Conservation (phyloP, 2,797 vertebrate genomes). For the Bovichtus diacanthus region DNA sequence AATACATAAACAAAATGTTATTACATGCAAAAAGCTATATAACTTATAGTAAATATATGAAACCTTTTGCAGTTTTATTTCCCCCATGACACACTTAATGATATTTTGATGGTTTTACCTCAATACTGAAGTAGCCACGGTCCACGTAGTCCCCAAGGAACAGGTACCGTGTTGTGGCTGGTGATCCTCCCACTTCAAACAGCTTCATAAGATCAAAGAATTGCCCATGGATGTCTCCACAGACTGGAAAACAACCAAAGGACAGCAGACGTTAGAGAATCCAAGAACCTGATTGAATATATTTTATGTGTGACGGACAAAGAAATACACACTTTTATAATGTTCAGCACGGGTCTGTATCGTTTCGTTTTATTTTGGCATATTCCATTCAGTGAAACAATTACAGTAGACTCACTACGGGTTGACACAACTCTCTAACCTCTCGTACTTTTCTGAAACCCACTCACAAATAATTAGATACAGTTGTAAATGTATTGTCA, state of each 20-base stretch:
- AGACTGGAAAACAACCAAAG: conserved; percentile 78
- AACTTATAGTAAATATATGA: neutral
- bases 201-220: conserved; percentile 92
- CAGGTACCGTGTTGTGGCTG: conserved; percentile 89
- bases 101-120: conserved; percentile 74
- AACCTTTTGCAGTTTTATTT: neutral
- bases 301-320: neutral
- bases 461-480: neutral
- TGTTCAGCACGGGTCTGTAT: conserved; percentile 5
- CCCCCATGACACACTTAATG: neutral
- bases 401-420: neutral
- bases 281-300: neutral
- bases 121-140: conserved; percentile 91
- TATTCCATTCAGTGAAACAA: neutral
- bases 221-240: conserved; percentile 90
- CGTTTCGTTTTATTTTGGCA: neutral
- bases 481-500: neutral
- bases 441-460: neutral
- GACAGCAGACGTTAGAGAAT: conserved; percentile 14
- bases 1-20: conserved; percentile 42
- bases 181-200: conserved; percentile 90
- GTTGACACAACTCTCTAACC: neutral
- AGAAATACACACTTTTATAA: neutral
- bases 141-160: conserved; percentile 90
- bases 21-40: neutral